A percentile compares a stretch with the other conserved stretches of the same genome.
phyloP scores from a whole-genome alignment of 2,888 invertebrate genomes.

The Emmelina monodactyla region DNA sequence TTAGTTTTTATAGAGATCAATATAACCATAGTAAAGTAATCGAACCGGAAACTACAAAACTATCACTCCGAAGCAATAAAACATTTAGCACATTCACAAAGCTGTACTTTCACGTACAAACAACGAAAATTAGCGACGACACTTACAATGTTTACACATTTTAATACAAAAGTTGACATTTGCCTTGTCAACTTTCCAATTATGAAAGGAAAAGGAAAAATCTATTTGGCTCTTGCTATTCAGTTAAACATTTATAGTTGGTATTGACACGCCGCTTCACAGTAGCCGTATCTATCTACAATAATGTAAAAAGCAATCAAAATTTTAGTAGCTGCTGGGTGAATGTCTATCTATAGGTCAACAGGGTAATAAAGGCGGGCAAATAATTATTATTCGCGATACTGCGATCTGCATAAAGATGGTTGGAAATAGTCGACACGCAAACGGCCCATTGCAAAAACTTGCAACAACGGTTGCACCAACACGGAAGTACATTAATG shows the following conservation, averaged over 20 bases:
- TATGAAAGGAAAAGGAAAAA: too few relatives aligned
- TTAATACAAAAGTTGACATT: too few relatives aligned
- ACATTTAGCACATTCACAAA: background rate
- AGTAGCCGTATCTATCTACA: too few relatives aligned
- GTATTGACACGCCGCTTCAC: too few relatives aligned
- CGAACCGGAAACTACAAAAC: constrained; percentile 1
- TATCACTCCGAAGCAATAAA: background rate
- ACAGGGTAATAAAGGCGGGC: constrained; percentile 32
- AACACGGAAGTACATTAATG: constrained; percentile 41
- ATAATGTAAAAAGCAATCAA: too few relatives aligned
- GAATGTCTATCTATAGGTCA: constrained; percentile 22
- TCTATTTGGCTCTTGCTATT: too few relatives aligned
- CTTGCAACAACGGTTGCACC: constrained; percentile 18
- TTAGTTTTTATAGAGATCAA: too few relatives aligned
- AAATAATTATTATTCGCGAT: constrained; percentile 36
- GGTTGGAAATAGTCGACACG: constrained; percentile 27
- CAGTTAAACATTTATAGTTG: too few relatives aligned
- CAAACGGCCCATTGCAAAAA: constrained; percentile 20
- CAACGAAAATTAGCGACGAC: constrained; percentile 36
- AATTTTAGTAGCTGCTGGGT: too few relatives aligned
- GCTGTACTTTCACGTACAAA: constrained; percentile 32
- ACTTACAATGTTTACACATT: constrained; percentile 27
- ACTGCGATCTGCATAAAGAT: constrained; percentile 36
- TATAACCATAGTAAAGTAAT: too few relatives aligned
- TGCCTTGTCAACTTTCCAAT: too few relatives aligned